Evolutionary conservation across 92 coral and sea anemone genomes (phyloP), one percentile per base, ranked within the genome.

Genomic region (Chrysogorgia sp.): DNA sequence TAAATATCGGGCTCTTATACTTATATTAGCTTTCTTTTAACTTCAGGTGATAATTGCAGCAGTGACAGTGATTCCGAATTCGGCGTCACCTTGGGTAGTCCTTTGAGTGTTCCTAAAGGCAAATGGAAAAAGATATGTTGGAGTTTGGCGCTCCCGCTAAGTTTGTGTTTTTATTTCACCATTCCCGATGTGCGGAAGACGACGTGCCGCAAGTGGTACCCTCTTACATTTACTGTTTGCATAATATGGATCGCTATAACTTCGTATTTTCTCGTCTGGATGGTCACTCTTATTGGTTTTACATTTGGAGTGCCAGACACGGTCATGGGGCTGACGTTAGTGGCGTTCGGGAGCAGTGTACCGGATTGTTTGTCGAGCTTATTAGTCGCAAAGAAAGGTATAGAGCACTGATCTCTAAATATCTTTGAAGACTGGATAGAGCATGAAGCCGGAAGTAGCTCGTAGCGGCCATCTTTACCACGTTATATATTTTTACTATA

Each of bases 271-370:
- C 87, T 96, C 0, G 99, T 96, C 8, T 96, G 99, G 99, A 96
- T 96, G 99, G 99, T 96, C 6, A 96, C 99, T 43, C 82, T 96
- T 1, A 88, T 96, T 58, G 99, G 99, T 3, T 96, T 89, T 80
- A 96, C 99, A 1, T 96, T 96, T 55, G 86, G 89, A 40, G 87
- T 96, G 47, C 99, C 99, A 9, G 99, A 96, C 52, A 89, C 97
- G 0, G 96, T 96, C 13, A 96, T 96, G 99, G 99, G 99, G 22
- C 87, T 96, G 31, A 92, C 99, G 0, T 88, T 96, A 32, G 97
- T 96, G 29, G 99, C 99, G 4, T 96, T 96, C 67, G 99, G 99
- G 3, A 96, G 99, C 80, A 96, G 99, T 68, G 99, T 96, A 2
- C 99, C 99, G 1, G 99, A 96, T 53, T 96, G 99, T 63, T 55